A percentile compares a stretch with the other conserved stretches of the same genome.
These are phyloP conservation scores for Delphinapterus leucas DNA, from an alignment of 2,113 vertebrate species.

Conservation along the genomic window DNA sequence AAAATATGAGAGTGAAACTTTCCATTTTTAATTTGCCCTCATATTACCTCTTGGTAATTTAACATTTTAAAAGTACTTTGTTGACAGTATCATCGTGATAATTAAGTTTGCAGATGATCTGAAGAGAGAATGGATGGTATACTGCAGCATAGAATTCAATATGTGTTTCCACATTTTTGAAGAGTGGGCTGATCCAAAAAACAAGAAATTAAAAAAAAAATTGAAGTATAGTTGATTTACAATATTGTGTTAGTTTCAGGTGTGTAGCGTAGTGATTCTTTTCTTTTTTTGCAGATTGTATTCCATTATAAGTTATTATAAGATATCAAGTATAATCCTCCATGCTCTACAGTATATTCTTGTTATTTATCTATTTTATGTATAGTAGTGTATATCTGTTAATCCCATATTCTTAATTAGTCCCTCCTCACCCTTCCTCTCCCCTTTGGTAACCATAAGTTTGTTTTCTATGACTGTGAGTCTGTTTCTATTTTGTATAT, in stretches of 20 bases:
- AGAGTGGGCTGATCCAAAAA: not conserved
- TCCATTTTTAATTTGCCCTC: not conserved
- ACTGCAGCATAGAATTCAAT: not conserved
- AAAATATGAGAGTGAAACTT: not conserved
- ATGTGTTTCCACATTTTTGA: not conserved
- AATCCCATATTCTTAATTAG: too few relatives aligned
- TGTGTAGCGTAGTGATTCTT: not conserved
- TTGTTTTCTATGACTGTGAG: not conserved
- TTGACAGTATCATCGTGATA: not conserved
- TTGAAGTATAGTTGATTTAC: not conserved
- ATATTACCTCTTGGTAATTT: not conserved
- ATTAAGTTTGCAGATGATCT: not conserved
- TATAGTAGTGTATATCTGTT: not conserved
- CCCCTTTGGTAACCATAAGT: not conserved
- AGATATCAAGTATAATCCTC: not conserved
- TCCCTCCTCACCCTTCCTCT: not conserved
- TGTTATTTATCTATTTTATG: not conserved
- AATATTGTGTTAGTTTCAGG: not conserved
- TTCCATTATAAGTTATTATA: not conserved
- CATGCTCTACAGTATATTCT: not conserved
- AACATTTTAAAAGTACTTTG: not conserved
- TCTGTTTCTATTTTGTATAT: not conserved
- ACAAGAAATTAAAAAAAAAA: not conserved
- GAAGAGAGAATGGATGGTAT: not conserved
- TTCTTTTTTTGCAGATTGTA: not conserved